A percentile compares a stretch with the other conserved stretches of the same genome.
These are phyloP conservation scores for Panthera tigris DNA, from an alignment of 2,113 vertebrate species.

Conservation along the genomic window DNA sequence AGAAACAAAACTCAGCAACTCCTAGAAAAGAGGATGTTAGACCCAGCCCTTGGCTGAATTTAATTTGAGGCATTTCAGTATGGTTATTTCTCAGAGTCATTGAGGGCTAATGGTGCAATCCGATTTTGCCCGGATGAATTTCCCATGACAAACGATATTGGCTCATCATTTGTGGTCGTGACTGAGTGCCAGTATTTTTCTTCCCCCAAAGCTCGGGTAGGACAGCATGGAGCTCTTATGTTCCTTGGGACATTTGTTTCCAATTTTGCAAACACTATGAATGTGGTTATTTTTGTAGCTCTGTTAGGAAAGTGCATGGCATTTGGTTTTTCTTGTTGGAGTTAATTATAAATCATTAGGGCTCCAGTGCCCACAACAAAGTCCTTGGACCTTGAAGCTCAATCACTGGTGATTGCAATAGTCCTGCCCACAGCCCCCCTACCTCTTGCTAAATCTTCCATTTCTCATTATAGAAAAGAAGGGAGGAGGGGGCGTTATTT, in stretches of 20 bases:
- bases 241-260: conserved; percentile 93
- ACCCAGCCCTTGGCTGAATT: conserved; percentile 79
- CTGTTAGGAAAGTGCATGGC: conserved; percentile 91
- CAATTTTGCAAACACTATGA: conserved; percentile 90
- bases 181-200: conserved; percentile 86
- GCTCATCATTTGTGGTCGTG: conserved; percentile 89
- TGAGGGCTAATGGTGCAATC: conserved; percentile 85
- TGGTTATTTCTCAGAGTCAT: conserved; percentile 83
- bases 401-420: conserved; percentile 85
- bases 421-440: conserved; percentile 80
- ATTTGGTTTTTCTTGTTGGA: conserved; percentile 93
- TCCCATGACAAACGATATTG: conserved; percentile 94
- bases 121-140: conserved; percentile 90
- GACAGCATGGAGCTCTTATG: conserved; percentile 86
- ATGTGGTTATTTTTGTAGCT: conserved; percentile 90
- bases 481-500: conserved; percentile 91
- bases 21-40: conserved; percentile 65
- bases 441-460: conserved; percentile 83
- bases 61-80: conserved; percentile 82
- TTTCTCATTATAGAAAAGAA: conserved; percentile 78
- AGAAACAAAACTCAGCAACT: conserved; percentile 72
- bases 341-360: conserved; percentile 90
- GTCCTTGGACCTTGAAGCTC: conserved; percentile 89
- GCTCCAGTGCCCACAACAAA: conserved; percentile 89
- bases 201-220: conserved; percentile 86